Evolutionary conservation across 2,113 vertebrate genomes (phyloP).

Genomic region (Petrocephalus microphthalmus): DNA sequence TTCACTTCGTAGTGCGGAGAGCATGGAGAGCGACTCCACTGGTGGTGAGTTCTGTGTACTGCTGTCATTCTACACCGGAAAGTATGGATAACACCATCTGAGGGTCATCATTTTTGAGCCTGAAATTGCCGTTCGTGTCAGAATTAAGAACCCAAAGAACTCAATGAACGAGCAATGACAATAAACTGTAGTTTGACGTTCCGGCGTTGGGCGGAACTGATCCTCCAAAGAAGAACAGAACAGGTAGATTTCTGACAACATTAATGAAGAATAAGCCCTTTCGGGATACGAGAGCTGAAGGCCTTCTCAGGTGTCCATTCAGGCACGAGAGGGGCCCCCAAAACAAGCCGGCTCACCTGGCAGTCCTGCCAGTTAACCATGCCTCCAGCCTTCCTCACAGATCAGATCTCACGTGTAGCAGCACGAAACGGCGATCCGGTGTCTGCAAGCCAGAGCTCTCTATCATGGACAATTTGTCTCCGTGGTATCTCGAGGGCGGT

Average conservation of each 20-base stretch:
- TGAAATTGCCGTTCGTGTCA: not conserved
- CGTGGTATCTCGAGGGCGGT: not conserved
- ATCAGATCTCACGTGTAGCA: not conserved
- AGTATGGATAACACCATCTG: not conserved
- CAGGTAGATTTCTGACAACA: not conserved
- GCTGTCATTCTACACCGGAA: not conserved
- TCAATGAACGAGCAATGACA: not conserved
- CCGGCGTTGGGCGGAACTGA: not conserved
- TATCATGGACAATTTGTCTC: not conserved
- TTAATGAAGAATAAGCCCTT: not conserved
- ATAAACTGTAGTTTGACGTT: not conserved
- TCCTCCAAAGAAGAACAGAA: not conserved
- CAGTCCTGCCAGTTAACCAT: not conserved
- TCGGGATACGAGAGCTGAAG: not conserved
- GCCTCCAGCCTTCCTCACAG: not conserved
- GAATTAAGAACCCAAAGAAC: not conserved
- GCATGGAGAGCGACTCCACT: conserved; percentile 47
- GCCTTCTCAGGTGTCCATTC: not conserved
- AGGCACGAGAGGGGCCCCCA: not conserved
- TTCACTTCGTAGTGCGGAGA: conserved; percentile 49
- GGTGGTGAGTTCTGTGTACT: conserved; percentile 41
- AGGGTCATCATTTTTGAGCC: not conserved
- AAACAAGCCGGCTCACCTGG: not conserved
- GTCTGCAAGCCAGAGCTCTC: not conserved
- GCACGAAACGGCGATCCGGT: not conserved